These are phyloP conservation scores for Ectemnius lituratus DNA, from an alignment of 2,888 invertebrate species.

Conservation along the genomic window DNA sequence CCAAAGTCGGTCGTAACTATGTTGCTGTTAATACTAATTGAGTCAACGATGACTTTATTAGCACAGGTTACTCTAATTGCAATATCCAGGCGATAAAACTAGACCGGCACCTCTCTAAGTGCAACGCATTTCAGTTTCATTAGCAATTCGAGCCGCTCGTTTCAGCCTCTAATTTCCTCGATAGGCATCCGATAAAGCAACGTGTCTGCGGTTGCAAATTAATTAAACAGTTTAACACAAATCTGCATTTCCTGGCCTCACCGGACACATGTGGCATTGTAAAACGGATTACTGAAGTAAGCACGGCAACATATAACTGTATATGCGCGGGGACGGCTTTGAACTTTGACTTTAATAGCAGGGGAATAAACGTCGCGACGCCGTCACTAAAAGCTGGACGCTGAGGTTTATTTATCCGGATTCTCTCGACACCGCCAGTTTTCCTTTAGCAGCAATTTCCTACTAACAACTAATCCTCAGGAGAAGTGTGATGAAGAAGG, in stretches of 20 bases:
- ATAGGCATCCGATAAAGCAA: background rate
- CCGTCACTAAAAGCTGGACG: slow-evolving; percentile 53
- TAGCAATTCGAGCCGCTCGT: background rate
- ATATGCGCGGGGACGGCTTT: slow-evolving; percentile 37
- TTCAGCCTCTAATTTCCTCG: slow-evolving; percentile 2
- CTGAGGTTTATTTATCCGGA: slow-evolving; percentile 63
- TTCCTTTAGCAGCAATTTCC: slow-evolving; percentile 59
- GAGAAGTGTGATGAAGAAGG: too few species aligned
- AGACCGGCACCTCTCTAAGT: background rate
- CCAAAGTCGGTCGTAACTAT: too few species aligned
- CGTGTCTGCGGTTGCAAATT: slow-evolving; percentile 21
- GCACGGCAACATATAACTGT: too few species aligned
- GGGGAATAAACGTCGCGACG: slow-evolving; percentile 61
- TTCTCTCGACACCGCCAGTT: slow-evolving; percentile 34
- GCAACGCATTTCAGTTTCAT: background rate
- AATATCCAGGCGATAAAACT: background rate
- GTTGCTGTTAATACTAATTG: too few species aligned
- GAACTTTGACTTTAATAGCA: slow-evolving; percentile 57
- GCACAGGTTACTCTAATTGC: background rate
- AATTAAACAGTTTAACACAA: slow-evolving; percentile 37
- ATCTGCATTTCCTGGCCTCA: background rate
- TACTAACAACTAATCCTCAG: slow-evolving; percentile 41
- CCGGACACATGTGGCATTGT: slow-evolving; percentile 32
- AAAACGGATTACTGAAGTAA: slow-evolving; percentile 12
- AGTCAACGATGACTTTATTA: too few species aligned